phyloP scores from a whole-genome alignment of 2,888 invertebrate species.

The Meiosimyza platycephala region DNA sequence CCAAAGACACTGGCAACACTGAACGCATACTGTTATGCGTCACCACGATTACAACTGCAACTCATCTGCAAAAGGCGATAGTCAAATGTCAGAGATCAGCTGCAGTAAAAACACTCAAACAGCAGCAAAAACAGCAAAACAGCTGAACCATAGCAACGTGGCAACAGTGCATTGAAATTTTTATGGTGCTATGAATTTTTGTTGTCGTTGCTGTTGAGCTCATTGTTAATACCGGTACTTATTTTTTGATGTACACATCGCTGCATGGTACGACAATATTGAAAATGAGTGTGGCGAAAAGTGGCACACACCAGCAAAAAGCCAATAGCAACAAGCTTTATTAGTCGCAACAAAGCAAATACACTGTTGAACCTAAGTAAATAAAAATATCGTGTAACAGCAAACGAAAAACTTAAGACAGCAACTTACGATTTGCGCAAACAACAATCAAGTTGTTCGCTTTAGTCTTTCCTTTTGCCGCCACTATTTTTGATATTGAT shows the following conservation, averaged over 20 bases:
- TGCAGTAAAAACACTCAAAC: neutral
- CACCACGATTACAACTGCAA: neutral
- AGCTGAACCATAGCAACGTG: neutral
- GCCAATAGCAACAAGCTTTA: neutral
- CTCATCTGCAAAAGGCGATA: conserved; percentile 1
- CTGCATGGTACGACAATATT: neutral
- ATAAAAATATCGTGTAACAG: neutral
- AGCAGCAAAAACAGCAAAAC: conserved; percentile 14
- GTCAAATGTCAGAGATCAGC: conserved; percentile 24
- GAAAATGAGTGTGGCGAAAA: neutral
- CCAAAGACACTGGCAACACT: no score
- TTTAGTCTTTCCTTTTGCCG: conserved; percentile 19
- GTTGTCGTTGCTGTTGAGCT: no score
- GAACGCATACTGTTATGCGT: neutral
- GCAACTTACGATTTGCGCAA: conserved; percentile 14
- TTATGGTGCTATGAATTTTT: no score
- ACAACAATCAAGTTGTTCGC: conserved; percentile 17
- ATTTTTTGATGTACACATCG: conserved; percentile 5
- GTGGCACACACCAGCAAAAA: neutral
- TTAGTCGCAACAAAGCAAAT: neutral
- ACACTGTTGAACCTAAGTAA: neutral
- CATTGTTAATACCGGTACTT: neutral
- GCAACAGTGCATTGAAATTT: no score
- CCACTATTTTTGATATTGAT: no score
- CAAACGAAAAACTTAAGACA: conserved; percentile 29